These are phyloP conservation scores for Perizoma affinitatum DNA, from an alignment of 2,888 invertebrate genomes.

Conservation along the genomic window DNA sequence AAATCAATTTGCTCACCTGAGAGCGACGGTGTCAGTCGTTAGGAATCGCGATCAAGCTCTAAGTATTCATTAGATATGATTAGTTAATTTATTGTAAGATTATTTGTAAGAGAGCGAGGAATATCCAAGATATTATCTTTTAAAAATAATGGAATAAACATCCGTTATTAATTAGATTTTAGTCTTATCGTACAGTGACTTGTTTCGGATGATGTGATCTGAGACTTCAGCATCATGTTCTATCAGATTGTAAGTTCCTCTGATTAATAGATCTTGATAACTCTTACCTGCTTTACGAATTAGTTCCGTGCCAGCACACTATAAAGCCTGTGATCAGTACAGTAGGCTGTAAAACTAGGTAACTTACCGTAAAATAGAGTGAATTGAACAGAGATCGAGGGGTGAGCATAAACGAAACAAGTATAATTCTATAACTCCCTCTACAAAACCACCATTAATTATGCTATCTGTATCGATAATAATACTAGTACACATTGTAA, in stretches of 20 bases:
- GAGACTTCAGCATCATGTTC: slow-evolving; percentile 25
- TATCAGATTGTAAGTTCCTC: background rate
- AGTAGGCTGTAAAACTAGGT: too few species aligned
- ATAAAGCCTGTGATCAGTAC: too few species aligned
- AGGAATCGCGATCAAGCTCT: slow-evolving; percentile 64
- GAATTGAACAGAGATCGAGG: too few species aligned
- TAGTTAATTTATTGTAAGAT: slow-evolving; percentile 78
- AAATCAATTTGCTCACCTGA: slow-evolving; percentile 68
- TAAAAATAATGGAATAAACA: slow-evolving; percentile 60
- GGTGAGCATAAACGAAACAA: too few species aligned
- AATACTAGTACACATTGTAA: too few species aligned
- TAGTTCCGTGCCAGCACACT: too few species aligned
- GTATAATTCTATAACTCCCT: too few species aligned
- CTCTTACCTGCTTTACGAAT: too few species aligned
- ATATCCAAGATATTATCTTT: slow-evolving; percentile 81
- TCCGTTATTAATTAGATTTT: slow-evolving; percentile 63
- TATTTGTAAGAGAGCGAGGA: slow-evolving; percentile 73
- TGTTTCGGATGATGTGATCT: slow-evolving; percentile 66
- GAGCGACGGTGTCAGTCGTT: slow-evolving; percentile 60
- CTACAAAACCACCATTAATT: too few species aligned
- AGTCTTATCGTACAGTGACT: slow-evolving; percentile 59
- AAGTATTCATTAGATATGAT: slow-evolving; percentile 81
- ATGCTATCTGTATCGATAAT: too few species aligned
- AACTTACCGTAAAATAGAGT: too few species aligned
- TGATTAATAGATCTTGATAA: too few species aligned